phyloP scores from a whole-genome alignment of 1,140 invertebrate species.

The Diploscapter pachys region DNA sequence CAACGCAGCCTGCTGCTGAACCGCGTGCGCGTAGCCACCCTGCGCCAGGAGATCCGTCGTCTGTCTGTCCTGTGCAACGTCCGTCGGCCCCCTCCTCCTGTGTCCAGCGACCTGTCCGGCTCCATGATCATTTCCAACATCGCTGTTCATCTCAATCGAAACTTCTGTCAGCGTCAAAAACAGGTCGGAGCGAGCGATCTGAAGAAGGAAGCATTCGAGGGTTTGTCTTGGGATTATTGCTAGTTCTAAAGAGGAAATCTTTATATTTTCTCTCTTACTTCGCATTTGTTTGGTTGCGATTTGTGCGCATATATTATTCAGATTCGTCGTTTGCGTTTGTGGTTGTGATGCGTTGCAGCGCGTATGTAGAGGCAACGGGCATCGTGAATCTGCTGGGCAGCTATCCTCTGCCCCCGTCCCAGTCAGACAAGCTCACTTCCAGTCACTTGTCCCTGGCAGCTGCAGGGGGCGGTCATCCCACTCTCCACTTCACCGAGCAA shows the following conservation, averaged over 20 bases:
- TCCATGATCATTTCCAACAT: conserved; percentile 14
- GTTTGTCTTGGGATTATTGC: background rate
- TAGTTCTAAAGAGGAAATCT: background rate
- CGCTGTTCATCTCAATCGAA: conserved; percentile 22
- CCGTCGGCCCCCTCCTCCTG: conserved; percentile 14
- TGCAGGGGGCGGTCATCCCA: background rate
- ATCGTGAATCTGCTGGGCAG: conserved; percentile 1
- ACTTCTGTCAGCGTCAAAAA: conserved; percentile 3
- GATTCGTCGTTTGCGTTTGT: conserved; percentile 18
- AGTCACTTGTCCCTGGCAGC: background rate
- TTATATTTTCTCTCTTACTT: too few relatives aligned
- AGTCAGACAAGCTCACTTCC: background rate
- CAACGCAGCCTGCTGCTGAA: too few relatives aligned
- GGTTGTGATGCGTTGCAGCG: conserved; percentile 18
- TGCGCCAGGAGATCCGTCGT: too few relatives aligned
- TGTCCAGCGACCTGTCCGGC: conserved; percentile 10
- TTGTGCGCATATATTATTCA: background rate
- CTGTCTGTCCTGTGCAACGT: too few relatives aligned
- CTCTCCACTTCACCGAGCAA: conserved; percentile 24
- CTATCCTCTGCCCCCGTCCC: too few relatives aligned
- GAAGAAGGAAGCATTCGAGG: too few relatives aligned
- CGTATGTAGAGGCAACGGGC: conserved; percentile 21
- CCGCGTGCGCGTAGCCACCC: too few relatives aligned
- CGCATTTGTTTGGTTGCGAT: background rate
- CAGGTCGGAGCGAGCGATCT: too few relatives aligned